Conservation (phyloP, 2,888 invertebrate species). For the Oligia latruncula region DNA sequence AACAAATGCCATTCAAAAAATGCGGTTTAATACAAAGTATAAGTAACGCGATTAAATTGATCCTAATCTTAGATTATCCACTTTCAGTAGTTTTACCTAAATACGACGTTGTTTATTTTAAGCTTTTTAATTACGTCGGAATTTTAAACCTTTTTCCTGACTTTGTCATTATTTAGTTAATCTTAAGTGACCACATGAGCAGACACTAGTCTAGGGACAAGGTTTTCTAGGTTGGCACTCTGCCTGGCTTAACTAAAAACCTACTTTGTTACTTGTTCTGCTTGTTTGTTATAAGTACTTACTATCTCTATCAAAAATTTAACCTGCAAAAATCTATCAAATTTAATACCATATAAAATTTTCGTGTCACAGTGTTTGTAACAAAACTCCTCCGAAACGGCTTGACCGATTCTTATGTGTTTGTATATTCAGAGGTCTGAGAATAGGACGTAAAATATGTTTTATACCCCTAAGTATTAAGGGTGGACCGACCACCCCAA, state of each 20-base stretch:
- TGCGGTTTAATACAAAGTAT: conserved; percentile 15
- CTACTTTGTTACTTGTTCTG: neutral
- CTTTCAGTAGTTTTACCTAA: conserved; percentile 57
- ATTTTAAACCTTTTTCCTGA: neutral
- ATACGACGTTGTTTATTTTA: conserved; percentile 54
- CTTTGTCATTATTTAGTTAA: neutral
- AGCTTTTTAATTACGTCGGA: conserved; percentile 33
- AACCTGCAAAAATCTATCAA: neutral
- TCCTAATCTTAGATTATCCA: conserved; percentile 63
- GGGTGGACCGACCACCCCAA: too few species aligned
- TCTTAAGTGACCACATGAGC: neutral
- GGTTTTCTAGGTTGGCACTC: too few species aligned
- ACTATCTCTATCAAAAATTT: neutral
- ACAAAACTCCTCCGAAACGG: too few species aligned
- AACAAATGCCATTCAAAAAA: conserved; percentile 1
- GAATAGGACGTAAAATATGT: too few species aligned
- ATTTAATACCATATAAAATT: neutral
- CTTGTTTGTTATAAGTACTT: neutral
- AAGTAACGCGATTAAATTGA: conserved; percentile 42
- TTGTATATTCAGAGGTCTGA: too few species aligned
- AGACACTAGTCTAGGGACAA: neutral
- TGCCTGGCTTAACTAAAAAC: neutral
- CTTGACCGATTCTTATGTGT: too few species aligned
- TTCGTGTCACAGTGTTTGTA: too few species aligned
- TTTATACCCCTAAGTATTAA: too few species aligned